Base-by-base conservation (phyloP, 2,113 vertebrate species). In the Chlamydotis undulata region DNA sequence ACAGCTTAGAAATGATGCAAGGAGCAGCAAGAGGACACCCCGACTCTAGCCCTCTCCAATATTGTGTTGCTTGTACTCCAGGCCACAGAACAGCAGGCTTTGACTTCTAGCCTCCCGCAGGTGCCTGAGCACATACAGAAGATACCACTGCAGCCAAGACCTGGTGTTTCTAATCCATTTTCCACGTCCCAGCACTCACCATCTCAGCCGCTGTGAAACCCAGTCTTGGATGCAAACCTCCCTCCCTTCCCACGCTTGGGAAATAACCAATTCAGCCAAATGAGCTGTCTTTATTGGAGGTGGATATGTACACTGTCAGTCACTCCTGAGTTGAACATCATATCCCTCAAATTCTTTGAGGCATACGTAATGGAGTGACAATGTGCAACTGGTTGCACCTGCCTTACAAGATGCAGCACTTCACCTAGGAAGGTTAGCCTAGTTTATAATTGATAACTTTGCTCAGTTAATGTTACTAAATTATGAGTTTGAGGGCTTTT, bases 1-100 rank as follows among this genome's bases (percentile, higher is more conserved):
- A n/a, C 5, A 24, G 13, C 8, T 61, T 65, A 65, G 6, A 86
- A 95, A 57, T 53, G 2, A 57, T 8, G 6, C 16, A n/a, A 93
- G 22, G 2, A 89, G 16, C 7, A 71, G 4, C 52, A 64, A 49
- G 35, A 71, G 5, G 5, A 61, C 31, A n/a, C 4, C 7, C 7
- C 0, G 1, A 17, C 19, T 74, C 17, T 61, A n/a, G 2, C 5
- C 5, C 12, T 64, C 18, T 68, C 31, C 37, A 35, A 12, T 28
- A 29, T 7, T 4, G 6, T 33, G 12, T 19, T 68, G 5, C 14
- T 68, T 56, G 19, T 56, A 29, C 9, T 68, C 33, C 4, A 59
- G 63, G n/a, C 37, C 41, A 63, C 37, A 43, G 37, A 95, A 45
- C 7, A 60, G 4, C 14, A 81, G 17, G 3, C 11, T 81, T 81